These are phyloP conservation scores for Alosa alosa DNA, from an alignment of 2,113 vertebrate species.

Conservation along the genomic window DNA sequence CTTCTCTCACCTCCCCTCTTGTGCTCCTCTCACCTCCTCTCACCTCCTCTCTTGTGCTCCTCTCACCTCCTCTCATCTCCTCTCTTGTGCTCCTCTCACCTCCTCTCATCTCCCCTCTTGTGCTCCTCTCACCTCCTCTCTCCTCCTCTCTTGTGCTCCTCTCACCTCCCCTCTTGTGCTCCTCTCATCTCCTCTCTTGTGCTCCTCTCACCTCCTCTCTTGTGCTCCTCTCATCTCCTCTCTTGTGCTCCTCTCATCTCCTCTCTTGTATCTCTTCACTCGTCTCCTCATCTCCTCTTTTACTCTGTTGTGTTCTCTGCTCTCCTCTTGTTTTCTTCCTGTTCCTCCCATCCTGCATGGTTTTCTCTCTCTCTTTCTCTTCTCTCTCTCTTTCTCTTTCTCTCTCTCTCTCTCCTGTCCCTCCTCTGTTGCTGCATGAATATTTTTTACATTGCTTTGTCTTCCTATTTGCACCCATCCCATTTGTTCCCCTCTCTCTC, in stretches of 20 bases:
- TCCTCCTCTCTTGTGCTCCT: too few species aligned
- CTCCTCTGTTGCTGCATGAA: constrained; percentile 51
- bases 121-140: too few species aligned
- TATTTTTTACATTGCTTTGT: background rate
- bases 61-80: too few species aligned
- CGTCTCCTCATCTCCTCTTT: background rate
- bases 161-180: too few species aligned
- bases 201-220: background rate
- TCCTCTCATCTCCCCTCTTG: too few species aligned
- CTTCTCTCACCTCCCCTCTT: too few species aligned
- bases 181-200: too few species aligned
- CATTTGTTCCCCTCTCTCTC: background rate
- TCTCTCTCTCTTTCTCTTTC: constrained; percentile 21
- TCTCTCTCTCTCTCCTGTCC: constrained; percentile 35
- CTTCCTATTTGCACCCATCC: background rate
- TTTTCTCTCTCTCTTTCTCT: background rate
- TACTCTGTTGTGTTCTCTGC: background rate
- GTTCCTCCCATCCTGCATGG: background rate
- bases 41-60: too few species aligned
- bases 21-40: too few species aligned
- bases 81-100: too few species aligned
- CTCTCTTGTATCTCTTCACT: background rate
- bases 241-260: background rate
- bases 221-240: background rate
- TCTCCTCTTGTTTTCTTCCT: background rate